Evolutionary conservation across 1,140 invertebrate species (phyloP), one percentile per base, ranked within the genome.

Genomic region (Battus philenor): DNA sequence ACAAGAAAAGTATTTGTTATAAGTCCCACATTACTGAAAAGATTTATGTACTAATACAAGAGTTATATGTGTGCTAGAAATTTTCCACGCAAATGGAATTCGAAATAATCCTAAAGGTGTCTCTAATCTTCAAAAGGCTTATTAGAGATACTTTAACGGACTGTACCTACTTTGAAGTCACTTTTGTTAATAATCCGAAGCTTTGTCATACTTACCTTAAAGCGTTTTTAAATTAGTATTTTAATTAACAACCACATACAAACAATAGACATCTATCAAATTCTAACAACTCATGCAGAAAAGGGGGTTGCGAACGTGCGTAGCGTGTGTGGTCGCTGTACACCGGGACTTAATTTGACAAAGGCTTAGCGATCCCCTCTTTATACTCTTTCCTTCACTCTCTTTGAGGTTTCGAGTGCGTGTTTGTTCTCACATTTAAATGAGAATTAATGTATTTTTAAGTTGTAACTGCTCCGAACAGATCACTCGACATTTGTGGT

Each of bases 281-380:
- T 59, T 66, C 68, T 70, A 76, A 69, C 36, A 39, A 39, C 36
- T 66, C 79, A 84, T 84, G 79, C 79, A 81, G 77, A 84, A 27
- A 22, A 69, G 67, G 76, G 77, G 79, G 79, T 78, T 81, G 77
- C 77, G 77, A 79, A 81, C 74, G 75, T 77, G 73, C 71, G 59
- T 66, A 55, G 55, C 58, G 51, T 68, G 63, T 70, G 63, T 61
- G 53, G 44, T 55, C 44, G 55, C 51, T 55, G 46, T 44, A 26
- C 30, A 52, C 50, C 44, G 49, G 47, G 44, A 32, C 41, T 44
- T 54, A 51, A 58, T 65, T 55, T 60, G 61, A 63, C 59, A 71
- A 57, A 66, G 50, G 51, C 59, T 56, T 51, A 67, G 56, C 54
- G 47, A 64, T 56, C 44, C 44, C 38, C 20, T 44, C 38, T 15